Evolutionary conservation across 2,797 vertebrate genomes (phyloP).

Genomic region (Scyliorhinus canicula): DNA sequence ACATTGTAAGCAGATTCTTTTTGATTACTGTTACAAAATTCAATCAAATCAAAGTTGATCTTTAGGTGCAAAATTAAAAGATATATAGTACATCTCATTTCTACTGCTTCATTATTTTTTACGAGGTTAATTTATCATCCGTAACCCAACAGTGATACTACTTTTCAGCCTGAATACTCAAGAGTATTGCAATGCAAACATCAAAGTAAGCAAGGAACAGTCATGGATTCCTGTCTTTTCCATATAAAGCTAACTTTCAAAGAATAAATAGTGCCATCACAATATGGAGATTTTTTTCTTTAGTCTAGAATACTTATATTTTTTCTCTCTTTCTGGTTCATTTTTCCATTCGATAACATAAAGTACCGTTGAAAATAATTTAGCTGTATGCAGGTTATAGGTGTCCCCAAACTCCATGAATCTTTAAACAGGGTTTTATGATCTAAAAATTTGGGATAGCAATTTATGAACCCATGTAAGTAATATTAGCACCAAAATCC

Average conservation of each 20-base stretch:
- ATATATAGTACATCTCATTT: background rate
- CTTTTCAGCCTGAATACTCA: background rate
- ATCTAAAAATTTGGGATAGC: no score
- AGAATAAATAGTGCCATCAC: background rate
- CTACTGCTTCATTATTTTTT: background rate
- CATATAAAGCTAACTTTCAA: background rate
- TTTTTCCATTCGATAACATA: background rate
- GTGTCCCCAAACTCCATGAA: background rate
- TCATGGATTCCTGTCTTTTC: background rate
- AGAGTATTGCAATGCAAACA: background rate
- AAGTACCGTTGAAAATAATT: background rate
- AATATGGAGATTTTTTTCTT: background rate
- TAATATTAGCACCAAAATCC: background rate
- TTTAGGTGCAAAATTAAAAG: background rate
- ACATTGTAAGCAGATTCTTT: background rate
- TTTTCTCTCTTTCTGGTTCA: background rate
- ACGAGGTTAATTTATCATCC: background rate
- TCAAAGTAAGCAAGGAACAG: background rate
- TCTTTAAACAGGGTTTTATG: background rate
- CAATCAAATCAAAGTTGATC: background rate
- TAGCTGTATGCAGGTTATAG: background rate
- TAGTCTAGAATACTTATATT: background rate
- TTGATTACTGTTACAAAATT: conserved; percentile 18
- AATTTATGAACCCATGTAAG: background rate
- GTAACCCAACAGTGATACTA: background rate